A percentile compares a stretch with the other conserved stretches of the same genome.
phyloP scores from a whole-genome alignment of 2,888 invertebrate species.

The Parascotia fuliginaria region DNA sequence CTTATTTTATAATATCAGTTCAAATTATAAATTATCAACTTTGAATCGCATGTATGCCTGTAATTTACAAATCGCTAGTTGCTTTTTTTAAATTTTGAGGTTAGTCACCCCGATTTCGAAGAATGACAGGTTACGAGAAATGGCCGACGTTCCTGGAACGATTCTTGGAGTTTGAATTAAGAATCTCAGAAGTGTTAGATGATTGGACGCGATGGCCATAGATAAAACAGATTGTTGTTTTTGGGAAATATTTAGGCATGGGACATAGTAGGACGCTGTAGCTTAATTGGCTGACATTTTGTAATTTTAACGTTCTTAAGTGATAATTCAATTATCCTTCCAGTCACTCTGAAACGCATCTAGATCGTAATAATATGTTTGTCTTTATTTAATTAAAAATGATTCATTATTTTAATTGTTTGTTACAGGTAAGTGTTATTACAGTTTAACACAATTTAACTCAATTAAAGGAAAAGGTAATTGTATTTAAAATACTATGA shows the following conservation, averaged over 20 bases:
- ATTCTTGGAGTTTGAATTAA: conserved; percentile 45
- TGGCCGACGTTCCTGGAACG: conserved; percentile 39
- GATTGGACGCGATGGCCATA: conserved; percentile 39
- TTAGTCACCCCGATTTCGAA: conserved; percentile 41
- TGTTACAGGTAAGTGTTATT: conserved; percentile 55
- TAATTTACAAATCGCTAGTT: conserved; percentile 42
- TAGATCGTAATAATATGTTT: no score
- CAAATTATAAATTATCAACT: conserved; percentile 11
- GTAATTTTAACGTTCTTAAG: no score
- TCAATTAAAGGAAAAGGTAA: neutral
- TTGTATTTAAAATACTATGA: neutral
- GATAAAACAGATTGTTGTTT: conserved; percentile 33
- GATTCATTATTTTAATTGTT: conserved; percentile 15
- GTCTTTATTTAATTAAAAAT: no score
- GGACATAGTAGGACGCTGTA: neutral
- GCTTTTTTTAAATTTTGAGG: conserved; percentile 30
- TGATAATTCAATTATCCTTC: no score
- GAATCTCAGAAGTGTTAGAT: conserved; percentile 44
- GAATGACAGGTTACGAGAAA: conserved; percentile 36
- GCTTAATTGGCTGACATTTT: no score
- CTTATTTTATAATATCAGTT: conserved; percentile 33
- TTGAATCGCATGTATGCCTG: conserved; percentile 21
- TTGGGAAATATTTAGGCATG: conserved; percentile 6
- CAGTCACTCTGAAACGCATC: no score
- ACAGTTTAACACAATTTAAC: no score